These are phyloP conservation scores for Apomyelois bistriatella DNA, from an alignment of 2,888 invertebrate species.

Conservation along the genomic window DNA sequence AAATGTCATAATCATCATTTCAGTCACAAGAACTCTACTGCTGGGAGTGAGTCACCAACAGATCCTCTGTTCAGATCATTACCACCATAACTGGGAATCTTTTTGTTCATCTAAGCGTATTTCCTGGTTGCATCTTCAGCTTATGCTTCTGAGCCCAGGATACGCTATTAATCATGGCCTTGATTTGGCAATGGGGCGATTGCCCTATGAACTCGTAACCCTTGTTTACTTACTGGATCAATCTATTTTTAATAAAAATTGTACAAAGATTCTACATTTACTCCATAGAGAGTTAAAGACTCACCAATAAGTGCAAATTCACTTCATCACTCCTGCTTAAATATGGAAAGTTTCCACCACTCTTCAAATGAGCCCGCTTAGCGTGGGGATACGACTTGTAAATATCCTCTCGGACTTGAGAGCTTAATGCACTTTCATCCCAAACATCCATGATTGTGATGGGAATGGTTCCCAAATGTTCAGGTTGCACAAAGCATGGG, in stretches of 20 bases:
- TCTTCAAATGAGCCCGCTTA: slow-evolving; percentile 91
- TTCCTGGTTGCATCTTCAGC: too few species aligned
- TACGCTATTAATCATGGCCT: too few species aligned
- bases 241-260: not conserved
- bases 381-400: slow-evolving; percentile 93
- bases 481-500: slow-evolving; percentile 88
- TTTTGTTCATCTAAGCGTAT: too few species aligned
- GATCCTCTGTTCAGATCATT: too few species aligned
- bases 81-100: too few species aligned
- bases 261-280: not conserved
- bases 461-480: slow-evolving; percentile 83
- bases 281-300: too few species aligned
- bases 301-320: slow-evolving; percentile 91
- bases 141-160: too few species aligned
- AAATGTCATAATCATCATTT: not conserved
- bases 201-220: too few species aligned
- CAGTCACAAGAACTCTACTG: too few species aligned
- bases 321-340: slow-evolving; percentile 93
- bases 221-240: not conserved
- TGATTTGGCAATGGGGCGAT: too few species aligned
- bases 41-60: too few species aligned
- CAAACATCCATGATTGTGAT: slow-evolving; percentile 94
- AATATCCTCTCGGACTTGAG: slow-evolving; percentile 87
- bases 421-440: slow-evolving; percentile 91
- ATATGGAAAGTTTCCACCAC: slow-evolving; percentile 95